Percentiles rank a stretch among this genome's conserved stretches.
Evolutionary conservation across 2,113 vertebrate genomes (phyloP).

Genomic region (Gila orcuttii): DNA sequence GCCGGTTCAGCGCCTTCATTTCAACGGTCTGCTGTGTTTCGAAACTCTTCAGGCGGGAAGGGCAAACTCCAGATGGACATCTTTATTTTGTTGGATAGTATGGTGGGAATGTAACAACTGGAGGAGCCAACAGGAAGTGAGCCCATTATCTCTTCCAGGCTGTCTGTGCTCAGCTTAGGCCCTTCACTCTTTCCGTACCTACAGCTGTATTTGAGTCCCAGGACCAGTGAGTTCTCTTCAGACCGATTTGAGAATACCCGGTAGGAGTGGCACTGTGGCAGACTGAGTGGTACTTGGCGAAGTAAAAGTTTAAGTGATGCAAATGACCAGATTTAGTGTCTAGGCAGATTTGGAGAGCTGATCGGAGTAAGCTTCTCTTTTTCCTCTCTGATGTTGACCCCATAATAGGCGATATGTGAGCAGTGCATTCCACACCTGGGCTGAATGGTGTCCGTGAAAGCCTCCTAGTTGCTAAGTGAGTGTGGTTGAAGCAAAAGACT

Average conservation of each 20-base stretch:
- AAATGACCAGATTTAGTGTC: not conserved
- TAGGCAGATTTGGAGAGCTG: conserved; percentile 2
- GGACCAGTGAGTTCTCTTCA: conserved; percentile 6
- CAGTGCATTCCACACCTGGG: conserved; percentile 1
- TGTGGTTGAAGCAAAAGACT: conserved; percentile 29
- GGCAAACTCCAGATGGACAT: conserved; percentile 59
- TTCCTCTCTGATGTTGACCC: not conserved
- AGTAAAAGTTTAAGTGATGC: not conserved
- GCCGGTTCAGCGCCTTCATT: conserved; percentile 45
- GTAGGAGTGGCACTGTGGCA: not conserved
- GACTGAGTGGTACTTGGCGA: not conserved
- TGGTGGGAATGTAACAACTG: conserved; percentile 62
- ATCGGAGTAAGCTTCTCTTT: not conserved
- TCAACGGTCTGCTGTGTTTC: conserved; percentile 47
- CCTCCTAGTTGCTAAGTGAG: conserved; percentile 29
- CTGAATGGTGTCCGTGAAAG: conserved; percentile 11
- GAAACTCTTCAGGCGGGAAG: conserved; percentile 45
- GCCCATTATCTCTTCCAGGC: conserved; percentile 60
- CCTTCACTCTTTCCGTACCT: conserved; percentile 16
- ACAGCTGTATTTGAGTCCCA: conserved; percentile 48
- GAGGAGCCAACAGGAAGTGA: conserved; percentile 67
- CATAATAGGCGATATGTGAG: not conserved
- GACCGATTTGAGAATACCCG: not conserved
- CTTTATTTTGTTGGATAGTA: conserved; percentile 61
- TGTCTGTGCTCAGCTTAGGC: conserved; percentile 14